Conservation (phyloP, 2,888 invertebrate species). For the Drosophila kanekoi region DNA sequence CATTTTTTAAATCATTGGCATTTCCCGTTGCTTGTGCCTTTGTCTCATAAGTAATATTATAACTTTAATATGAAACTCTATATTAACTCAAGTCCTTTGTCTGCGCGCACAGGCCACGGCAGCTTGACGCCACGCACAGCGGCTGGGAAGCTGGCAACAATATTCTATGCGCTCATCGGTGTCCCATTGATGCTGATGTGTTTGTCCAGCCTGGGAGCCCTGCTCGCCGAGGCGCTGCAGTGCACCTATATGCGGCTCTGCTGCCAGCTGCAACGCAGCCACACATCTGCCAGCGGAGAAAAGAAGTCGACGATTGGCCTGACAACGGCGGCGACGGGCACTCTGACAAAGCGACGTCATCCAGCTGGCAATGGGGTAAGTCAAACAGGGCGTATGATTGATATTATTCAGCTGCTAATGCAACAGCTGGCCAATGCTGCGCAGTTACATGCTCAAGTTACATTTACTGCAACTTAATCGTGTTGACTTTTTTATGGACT, state of each 20-base stretch:
- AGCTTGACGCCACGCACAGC: slow-evolving; percentile 93
- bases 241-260: slow-evolving; percentile 86
- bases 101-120: slow-evolving; percentile 89
- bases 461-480: slow-evolving; percentile 32
- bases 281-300: slow-evolving; percentile 6
- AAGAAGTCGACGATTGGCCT: slow-evolving; percentile 15
- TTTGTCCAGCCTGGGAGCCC: slow-evolving; percentile 92
- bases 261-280: slow-evolving; percentile 71
- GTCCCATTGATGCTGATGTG: slow-evolving; percentile 95
- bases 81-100: neutral
- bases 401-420: slow-evolving; percentile 51
- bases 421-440: slow-evolving; percentile 32
- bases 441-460: slow-evolving; percentile 11
- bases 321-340: slow-evolving; percentile 29
- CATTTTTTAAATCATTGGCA: too few relatives aligned
- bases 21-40: neutral
- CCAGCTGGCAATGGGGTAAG: slow-evolving; percentile 67
- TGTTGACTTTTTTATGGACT: slow-evolving; percentile 65
- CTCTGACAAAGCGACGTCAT: slow-evolving; percentile 61
- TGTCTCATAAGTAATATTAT: neutral
- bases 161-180: slow-evolving; percentile 94
- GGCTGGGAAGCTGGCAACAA: slow-evolving; percentile 93
- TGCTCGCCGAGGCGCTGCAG: slow-evolving; percentile 91
- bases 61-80: neutral
- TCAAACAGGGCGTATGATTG: slow-evolving; percentile 71